phyloP scores from a whole-genome alignment of 1,140 invertebrate species.

The Zaprionus africanus region DNA sequence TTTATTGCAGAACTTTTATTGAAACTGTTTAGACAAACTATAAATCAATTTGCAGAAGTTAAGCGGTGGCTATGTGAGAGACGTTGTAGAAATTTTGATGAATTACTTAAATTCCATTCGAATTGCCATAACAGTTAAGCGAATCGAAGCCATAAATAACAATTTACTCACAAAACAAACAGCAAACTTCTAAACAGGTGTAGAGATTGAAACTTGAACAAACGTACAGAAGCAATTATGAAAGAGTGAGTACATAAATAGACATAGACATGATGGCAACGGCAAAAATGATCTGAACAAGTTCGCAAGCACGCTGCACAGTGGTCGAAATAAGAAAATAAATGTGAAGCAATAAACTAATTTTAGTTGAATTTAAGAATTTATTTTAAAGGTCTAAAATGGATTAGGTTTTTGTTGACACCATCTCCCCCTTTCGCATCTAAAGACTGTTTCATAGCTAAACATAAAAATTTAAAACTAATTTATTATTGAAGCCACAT shows the following conservation, averaged over 20 bases:
- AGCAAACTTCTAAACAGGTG: constrained; percentile 16
- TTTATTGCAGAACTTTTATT: background rate
- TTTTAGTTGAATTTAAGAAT: no score
- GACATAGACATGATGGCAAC: background rate
- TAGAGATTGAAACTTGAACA: constrained; percentile 2
- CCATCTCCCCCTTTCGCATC: no score
- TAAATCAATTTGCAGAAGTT: background rate
- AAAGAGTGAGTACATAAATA: constrained; percentile 1
- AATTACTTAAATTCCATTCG: background rate
- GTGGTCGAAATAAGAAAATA: background rate
- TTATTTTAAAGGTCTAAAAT: no score
- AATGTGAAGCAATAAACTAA: background rate
- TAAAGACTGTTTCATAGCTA: no score
- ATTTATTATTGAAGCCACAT: no score
- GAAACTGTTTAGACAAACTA: background rate
- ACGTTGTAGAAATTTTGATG: background rate
- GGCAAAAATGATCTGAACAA: background rate
- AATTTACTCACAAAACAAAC: background rate
- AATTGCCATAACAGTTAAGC: background rate
- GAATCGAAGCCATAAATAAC: constrained; percentile 17
- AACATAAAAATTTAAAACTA: no score
- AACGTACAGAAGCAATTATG: constrained; percentile 10
- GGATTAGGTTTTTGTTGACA: no score
- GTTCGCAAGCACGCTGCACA: background rate
- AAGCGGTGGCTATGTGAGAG: background rate